Conservation (phyloP, 2,113 vertebrate genomes). For the Etia nguti region DNA sequence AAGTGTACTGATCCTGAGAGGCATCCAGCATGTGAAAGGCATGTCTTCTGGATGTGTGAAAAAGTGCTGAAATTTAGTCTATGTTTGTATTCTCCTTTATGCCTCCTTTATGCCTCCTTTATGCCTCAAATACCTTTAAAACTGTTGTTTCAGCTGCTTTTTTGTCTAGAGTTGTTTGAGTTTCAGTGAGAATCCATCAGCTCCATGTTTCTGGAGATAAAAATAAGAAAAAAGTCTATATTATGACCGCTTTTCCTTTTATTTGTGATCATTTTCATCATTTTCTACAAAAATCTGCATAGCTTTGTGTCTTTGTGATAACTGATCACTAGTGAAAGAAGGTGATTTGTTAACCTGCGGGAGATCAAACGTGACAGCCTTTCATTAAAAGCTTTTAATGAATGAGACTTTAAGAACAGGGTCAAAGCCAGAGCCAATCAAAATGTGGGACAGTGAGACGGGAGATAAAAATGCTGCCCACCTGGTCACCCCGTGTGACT, state of each 20-base stretch:
- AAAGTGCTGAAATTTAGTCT: neutral
- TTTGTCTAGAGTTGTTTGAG: neutral
- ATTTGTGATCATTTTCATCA: neutral
- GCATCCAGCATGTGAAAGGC: neutral
- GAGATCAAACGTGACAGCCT: neutral
- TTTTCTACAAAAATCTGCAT: neutral
- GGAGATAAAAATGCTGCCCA: neutral
- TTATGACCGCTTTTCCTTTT: neutral
- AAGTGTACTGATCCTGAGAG: neutral
- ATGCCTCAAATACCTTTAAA: neutral
- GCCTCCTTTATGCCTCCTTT: neutral
- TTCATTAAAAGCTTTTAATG: neutral
- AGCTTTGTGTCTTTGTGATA: neutral
- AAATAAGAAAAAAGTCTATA: neutral
- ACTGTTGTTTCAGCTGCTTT: neutral
- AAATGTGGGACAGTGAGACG: neutral
- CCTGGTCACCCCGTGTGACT: neutral
- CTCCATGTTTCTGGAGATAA: neutral
- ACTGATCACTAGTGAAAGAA: neutral
- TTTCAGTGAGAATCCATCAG: neutral
- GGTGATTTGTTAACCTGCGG: neutral
- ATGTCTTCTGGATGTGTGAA: neutral
- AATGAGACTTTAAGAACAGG: neutral
- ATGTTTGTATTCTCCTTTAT: neutral
- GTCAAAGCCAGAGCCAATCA: neutral